A percentile compares a stretch with the other conserved stretches of the same genome.
Evolutionary conservation across 1,140 invertebrate genomes (phyloP).

Genomic region (Neotoxoptera formosana): DNA sequence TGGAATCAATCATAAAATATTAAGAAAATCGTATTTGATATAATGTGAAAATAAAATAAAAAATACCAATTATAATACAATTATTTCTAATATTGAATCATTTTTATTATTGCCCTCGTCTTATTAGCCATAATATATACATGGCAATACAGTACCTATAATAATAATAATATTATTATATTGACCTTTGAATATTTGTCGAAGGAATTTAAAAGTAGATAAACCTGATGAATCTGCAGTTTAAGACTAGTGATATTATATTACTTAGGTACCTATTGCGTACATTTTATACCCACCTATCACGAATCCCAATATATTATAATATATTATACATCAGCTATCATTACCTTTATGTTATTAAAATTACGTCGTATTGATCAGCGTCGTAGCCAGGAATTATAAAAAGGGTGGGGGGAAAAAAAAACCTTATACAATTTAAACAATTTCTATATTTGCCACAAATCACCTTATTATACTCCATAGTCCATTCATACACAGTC

Average conservation of each 20-base stretch:
- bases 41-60: not conserved
- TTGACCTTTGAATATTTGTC: constrained; percentile 10
- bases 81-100: not conserved
- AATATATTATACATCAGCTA: not conserved
- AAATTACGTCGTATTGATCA: not conserved
- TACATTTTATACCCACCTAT: not conserved
- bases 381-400: not conserved
- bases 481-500: too few species aligned
- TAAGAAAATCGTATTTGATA: not conserved
- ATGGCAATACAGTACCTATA: not conserved
- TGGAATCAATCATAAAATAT: not conserved
- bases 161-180: not conserved
- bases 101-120: not conserved
- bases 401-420: not conserved
- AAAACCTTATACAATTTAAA: too few species aligned
- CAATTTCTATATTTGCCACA: too few species aligned
- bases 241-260: constrained; percentile 14
- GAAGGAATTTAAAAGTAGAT: constrained; percentile 17
- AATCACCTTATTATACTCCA: too few species aligned
- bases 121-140: not conserved
- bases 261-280: not conserved
- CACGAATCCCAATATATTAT: not conserved
- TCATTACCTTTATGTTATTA: not conserved
- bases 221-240: not conserved
- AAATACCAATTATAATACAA: not conserved